Percentiles rank a stretch among this genome's conserved stretches.
phyloP scores from a whole-genome alignment of 2,888 invertebrate species.

The Sympetrum striolatum region DNA sequence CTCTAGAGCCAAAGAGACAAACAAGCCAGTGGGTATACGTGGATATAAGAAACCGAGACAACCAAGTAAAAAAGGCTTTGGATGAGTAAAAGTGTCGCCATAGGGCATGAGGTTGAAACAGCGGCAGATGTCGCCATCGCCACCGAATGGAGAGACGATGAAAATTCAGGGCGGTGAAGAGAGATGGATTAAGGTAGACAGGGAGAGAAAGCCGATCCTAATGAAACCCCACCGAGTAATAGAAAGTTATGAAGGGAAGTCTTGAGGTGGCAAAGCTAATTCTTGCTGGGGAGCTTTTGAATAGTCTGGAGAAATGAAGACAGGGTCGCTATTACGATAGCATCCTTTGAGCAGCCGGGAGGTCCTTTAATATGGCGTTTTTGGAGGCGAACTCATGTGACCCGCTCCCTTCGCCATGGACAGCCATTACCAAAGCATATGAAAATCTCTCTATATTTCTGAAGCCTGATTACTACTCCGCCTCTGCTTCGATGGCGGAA shows the following conservation, averaged over 20 bases:
- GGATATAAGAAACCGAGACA: neutral
- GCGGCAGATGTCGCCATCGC: neutral
- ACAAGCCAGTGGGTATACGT: neutral
- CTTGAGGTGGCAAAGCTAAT: neutral
- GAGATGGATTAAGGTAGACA: neutral
- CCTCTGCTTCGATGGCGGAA: too few relatives aligned
- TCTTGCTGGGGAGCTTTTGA: neutral
- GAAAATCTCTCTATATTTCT: too few relatives aligned
- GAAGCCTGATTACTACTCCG: too few relatives aligned
- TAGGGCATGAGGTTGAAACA: neutral
- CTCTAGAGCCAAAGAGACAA: neutral
- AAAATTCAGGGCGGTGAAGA: neutral
- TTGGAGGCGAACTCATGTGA: too few relatives aligned
- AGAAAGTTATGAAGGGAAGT: neutral
- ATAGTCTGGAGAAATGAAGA: neutral
- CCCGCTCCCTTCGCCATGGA: too few relatives aligned
- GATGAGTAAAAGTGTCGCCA: neutral
- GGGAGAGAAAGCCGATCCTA: neutral
- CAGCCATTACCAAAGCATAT: too few relatives aligned
- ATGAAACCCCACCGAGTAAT: neutral
- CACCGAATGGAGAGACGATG: neutral
- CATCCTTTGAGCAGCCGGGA: neutral
- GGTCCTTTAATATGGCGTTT: too few relatives aligned
- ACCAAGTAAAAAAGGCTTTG: neutral
- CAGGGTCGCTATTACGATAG: neutral